A percentile compares a stretch with the other conserved stretches of the same genome.
phyloP scores from a whole-genome alignment of 2,888 invertebrate species.

The Drosophila subsilvestris region DNA sequence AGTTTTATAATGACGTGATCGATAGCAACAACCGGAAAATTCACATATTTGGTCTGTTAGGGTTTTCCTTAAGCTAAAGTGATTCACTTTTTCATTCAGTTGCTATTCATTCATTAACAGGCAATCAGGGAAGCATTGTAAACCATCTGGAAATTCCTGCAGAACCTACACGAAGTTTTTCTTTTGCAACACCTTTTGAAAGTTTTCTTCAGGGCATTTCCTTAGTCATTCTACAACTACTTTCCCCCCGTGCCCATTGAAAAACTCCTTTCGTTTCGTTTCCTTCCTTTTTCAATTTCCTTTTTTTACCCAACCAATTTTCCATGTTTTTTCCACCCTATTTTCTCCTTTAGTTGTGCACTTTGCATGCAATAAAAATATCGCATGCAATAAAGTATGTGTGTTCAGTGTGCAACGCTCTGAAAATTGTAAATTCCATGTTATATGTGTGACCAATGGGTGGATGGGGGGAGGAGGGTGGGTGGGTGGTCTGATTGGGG shows the following conservation, averaged over 20 bases:
- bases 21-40: neutral
- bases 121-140: neutral
- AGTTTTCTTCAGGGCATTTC: conserved; percentile 1
- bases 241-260: no score
- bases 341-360: conserved; percentile 41
- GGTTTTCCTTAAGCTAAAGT: neutral
- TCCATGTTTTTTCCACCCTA: conserved; percentile 1
- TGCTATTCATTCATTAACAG: no score
- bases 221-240: neutral
- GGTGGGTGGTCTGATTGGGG: neutral
- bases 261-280: neutral
- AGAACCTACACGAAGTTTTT: neutral
- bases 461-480: conserved; percentile 1
- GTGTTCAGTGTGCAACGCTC: conserved; percentile 57
- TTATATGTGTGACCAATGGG: conserved; percentile 31
- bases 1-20: neutral
- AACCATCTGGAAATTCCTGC: neutral
- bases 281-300: neutral
- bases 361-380: conserved; percentile 75
- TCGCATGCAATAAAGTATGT: conserved; percentile 70
- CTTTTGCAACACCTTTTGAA: neutral
- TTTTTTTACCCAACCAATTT: neutral
- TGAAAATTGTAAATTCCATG: conserved; percentile 76
- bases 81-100: neutral
- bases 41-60: neutral